These are phyloP conservation scores for Leptinotarsa lineolata DNA, from an alignment of 1,140 invertebrate species.

Conservation along the genomic window DNA sequence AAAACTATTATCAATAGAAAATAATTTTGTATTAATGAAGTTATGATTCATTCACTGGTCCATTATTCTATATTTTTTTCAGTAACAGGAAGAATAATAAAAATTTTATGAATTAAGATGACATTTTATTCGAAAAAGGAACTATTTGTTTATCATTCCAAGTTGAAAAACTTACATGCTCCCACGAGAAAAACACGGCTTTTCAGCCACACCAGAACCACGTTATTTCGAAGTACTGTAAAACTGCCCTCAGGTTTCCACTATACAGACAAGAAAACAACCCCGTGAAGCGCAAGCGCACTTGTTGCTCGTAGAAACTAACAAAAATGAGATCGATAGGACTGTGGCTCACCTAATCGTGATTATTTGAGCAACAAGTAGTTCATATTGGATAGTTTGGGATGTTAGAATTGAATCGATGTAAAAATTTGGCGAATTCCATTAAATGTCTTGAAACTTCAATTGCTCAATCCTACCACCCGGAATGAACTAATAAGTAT, in stretches of 20 bases:
- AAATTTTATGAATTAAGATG: neutral
- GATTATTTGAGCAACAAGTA: conserved; percentile 27
- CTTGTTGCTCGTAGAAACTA: conserved; percentile 16
- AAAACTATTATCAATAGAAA: too few relatives aligned
- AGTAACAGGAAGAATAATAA: neutral
- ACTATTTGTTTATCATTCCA: neutral
- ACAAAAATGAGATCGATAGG: conserved; percentile 26
- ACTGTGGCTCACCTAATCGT: conserved; percentile 20
- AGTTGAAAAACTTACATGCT: neutral
- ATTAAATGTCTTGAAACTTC: too few relatives aligned
- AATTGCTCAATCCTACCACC: too few relatives aligned
- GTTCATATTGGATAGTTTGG: neutral
- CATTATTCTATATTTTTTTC: too few relatives aligned
- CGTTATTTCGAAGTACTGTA: neutral
- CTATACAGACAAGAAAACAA: neutral
- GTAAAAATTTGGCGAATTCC: too few relatives aligned
- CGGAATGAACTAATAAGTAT: too few relatives aligned
- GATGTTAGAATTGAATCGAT: too few relatives aligned
- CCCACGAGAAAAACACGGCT: neutral
- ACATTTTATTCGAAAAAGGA: neutral
- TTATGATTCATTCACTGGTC: too few relatives aligned
- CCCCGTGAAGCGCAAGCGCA: conserved; percentile 7
- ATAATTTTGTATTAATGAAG: too few relatives aligned
- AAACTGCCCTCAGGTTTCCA: conserved; percentile 1
- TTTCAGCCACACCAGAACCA: neutral